Percentiles rank a stretch among this genome's conserved stretches.
phyloP scores from a whole-genome alignment of 2,113 vertebrate genomes.

The Noctilio leporinus region DNA sequence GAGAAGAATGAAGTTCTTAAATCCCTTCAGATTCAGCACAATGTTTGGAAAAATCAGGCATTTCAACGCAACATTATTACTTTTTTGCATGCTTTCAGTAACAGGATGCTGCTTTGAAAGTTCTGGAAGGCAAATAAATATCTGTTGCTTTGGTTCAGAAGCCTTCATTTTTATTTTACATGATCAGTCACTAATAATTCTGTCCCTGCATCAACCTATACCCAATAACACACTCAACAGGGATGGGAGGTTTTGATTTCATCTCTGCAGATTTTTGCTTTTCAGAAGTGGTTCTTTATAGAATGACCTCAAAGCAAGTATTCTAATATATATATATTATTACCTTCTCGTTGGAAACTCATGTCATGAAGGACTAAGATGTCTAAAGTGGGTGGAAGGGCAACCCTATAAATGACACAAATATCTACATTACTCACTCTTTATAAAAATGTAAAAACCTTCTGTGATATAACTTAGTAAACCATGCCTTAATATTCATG shows the following conservation, averaged over 20 bases:
- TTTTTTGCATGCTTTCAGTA: not conserved
- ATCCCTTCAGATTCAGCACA: not conserved
- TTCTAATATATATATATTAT: no score
- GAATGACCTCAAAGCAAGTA: not conserved
- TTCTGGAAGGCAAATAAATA: not conserved
- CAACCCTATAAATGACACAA: not conserved
- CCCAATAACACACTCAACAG: not conserved
- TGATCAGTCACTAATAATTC: not conserved
- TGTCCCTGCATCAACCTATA: not conserved
- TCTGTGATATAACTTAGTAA: not conserved
- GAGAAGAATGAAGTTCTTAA: not conserved
- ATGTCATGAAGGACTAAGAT: not conserved
- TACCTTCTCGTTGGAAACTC: not conserved
- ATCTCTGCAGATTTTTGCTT: not conserved
- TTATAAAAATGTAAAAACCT: not conserved
- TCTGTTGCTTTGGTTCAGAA: not conserved
- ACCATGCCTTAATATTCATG: not conserved
- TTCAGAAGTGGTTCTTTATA: not conserved
- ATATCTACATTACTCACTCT: not conserved
- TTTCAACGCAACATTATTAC: not conserved
- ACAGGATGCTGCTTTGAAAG: not conserved
- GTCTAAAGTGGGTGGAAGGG: not conserved
- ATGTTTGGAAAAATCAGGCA: not conserved
- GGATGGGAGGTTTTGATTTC: not conserved
- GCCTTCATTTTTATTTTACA: not conserved